Base-by-base conservation (phyloP, 2,113 vertebrate species). In the Sorex fumeus region DNA sequence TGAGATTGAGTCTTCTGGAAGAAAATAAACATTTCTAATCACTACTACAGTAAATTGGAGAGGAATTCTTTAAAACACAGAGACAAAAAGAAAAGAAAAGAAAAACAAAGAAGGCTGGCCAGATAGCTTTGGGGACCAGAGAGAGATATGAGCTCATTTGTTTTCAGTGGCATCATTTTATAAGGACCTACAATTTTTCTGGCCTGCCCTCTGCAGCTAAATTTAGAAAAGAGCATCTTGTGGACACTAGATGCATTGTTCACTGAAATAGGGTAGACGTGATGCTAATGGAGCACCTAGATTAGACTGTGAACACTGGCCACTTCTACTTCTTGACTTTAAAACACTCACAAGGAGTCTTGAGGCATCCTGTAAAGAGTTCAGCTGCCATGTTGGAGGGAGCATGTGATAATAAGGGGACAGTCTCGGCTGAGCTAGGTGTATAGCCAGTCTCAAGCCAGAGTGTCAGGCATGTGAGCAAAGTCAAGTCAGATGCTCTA, bases 231-330 rank as follows among this genome's bases (percentile, higher is more conserved):
- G 2, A 70, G 36, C 0, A 9, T 87, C 66, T 81, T 15, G 32
- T 34, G 76, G 36, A 27, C 36, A 32, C 76, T 64, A 45, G 34
- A 32, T 74, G 15, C 3, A 19, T 30, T 66, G 72, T 60, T 60
- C 88, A 66, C 50, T 2, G 77, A 10, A 95, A 64, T 19, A 43
- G 4, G 15, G 45, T 74, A 69, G 13, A 91, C 79, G 88, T 34
- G 1, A 45, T 69, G 9, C 18, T 25, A 15, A 2, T 0, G 8
- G 34, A 64, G 0, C 21, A 40, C n/a, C 25, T 10, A 71, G 5
- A 23, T 60, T 50, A 85, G 50, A 15, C 36, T 9, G 74, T 82
- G 6, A 18, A 80, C 43, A 30, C 1, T 3, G 15, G 19, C n/a
- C 43, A 21, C 34, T 82, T 78, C 85, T 27, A 23, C 23, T 88